Conservation (phyloP, 64 coral and sea anemone species). For the Catalaphyllia jardinei region DNA sequence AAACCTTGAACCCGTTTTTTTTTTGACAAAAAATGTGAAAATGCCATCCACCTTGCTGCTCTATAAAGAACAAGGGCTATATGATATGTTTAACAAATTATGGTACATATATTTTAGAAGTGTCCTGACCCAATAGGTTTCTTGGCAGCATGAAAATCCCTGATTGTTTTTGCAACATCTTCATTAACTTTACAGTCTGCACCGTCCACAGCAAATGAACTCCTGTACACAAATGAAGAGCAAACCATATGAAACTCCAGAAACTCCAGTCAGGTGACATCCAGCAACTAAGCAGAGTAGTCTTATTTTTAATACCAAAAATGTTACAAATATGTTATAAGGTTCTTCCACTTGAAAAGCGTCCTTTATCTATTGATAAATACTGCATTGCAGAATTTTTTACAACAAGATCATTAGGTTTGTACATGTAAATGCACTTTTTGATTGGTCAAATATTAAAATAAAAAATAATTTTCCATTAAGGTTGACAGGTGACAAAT, state of each 20-base stretch:
- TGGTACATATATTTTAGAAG: not conserved
- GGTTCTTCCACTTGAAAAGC: too few species aligned
- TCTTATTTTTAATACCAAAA: too few species aligned
- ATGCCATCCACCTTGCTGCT: too few species aligned
- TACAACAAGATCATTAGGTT: not conserved
- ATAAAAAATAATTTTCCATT: not conserved
- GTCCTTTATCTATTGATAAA: too few species aligned
- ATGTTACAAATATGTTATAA: too few species aligned
- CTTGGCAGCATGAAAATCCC: conserved; percentile 70
- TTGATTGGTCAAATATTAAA: not conserved
- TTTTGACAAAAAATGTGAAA: too few species aligned
- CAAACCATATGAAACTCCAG: not conserved
- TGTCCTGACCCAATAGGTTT: conserved; percentile 87
- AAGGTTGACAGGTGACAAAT: not conserved
- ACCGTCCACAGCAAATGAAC: conserved; percentile 82
- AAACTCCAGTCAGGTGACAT: not conserved
- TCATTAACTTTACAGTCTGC: conserved; percentile 61
- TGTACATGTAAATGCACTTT: not conserved
- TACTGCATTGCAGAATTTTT: too few species aligned
- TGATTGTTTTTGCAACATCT: conserved; percentile 75
- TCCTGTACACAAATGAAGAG: conserved; percentile 24
- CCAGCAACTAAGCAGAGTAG: too few species aligned
- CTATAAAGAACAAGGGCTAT: too few species aligned
- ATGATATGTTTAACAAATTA: too few species aligned
- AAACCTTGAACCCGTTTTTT: too few species aligned